A percentile compares a stretch with the other conserved stretches of the same genome.
These are phyloP conservation scores for Sycophila texana DNA, from an alignment of 2,888 invertebrate species.

Conservation along the genomic window DNA sequence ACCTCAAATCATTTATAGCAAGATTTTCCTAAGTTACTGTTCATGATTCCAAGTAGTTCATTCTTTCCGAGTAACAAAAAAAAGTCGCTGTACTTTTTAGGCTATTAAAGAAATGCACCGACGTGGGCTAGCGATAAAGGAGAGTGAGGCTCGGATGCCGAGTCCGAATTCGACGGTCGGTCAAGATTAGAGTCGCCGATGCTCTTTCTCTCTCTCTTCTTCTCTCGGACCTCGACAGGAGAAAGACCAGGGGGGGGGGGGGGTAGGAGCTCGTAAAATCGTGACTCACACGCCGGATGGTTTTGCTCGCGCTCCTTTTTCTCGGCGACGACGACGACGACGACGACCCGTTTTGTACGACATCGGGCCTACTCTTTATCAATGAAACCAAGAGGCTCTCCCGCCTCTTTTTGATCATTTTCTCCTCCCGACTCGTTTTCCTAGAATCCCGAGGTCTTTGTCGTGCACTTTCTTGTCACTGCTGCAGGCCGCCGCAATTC, in stretches of 20 bases:
- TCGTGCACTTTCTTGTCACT: background rate
- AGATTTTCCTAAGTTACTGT: too few relatives aligned
- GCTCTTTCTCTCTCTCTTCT: too few relatives aligned
- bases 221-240: background rate
- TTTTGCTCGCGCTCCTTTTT: slow-evolving; percentile 32
- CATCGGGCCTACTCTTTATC: slow-evolving; percentile 51
- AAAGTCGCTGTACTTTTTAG: too few relatives aligned
- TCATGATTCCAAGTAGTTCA: too few relatives aligned
- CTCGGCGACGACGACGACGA: slow-evolving; percentile 31
- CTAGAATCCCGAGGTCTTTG: background rate
- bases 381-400: slow-evolving; percentile 23
- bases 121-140: too few relatives aligned
- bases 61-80: too few relatives aligned
- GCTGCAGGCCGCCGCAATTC: background rate
- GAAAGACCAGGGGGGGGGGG: background rate
- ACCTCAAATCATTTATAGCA: too few relatives aligned
- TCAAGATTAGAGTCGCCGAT: slow-evolving; percentile 46
- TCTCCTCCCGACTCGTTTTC: background rate
- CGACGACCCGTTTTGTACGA: slow-evolving; percentile 54
- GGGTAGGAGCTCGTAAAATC: slow-evolving; percentile 1
- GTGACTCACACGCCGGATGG: slow-evolving; percentile 30
- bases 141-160: background rate
- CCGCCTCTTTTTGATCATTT: slow-evolving; percentile 14
- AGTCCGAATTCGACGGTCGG: slow-evolving; percentile 5
- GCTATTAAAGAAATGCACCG: too few relatives aligned